These are phyloP conservation scores for Lepidurus couesii DNA, from an alignment of 1,140 invertebrate genomes.

Conservation along the genomic window DNA sequence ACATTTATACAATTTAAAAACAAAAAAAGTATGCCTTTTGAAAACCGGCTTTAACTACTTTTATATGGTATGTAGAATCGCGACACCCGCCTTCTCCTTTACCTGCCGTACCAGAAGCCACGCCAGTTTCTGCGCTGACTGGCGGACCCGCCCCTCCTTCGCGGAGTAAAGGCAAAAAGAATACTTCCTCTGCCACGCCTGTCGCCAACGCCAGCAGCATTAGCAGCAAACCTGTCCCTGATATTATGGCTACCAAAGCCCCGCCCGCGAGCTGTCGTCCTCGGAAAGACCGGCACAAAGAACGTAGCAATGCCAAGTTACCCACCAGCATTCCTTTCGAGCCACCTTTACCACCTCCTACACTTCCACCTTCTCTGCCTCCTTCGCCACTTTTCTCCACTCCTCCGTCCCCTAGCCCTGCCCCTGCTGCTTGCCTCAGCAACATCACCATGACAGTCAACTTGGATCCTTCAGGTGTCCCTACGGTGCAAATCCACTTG, in stretches of 20 bases:
- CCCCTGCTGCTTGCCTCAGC: conserved; percentile 21
- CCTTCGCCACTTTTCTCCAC: not conserved
- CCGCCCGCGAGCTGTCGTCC: conserved; percentile 9
- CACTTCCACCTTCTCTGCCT: conserved; percentile 27
- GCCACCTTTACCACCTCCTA: conserved; percentile 29
- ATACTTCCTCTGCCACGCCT: not conserved
- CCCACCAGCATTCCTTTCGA: conserved; percentile 23
- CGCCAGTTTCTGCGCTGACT: conserved; percentile 5
- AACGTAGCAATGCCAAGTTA: conserved; percentile 15
- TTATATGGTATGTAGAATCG: conserved; percentile 11
- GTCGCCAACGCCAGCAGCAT: not conserved
- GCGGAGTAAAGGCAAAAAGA: conserved; percentile 10
- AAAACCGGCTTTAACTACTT: too few relatives aligned
- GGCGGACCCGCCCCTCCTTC: not conserved
- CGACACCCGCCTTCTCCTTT: conserved; percentile 24
- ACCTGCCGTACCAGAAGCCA: conserved; percentile 12
- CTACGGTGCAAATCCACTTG: conserved; percentile 36
- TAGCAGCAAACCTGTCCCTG: conserved; percentile 18
- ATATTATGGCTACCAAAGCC: conserved; percentile 13
- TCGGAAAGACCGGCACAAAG: conserved; percentile 8
- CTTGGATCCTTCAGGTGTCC: conserved; percentile 33
- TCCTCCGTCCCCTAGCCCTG: conserved; percentile 19
- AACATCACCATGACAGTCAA: conserved; percentile 34
- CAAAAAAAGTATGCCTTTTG: not conserved
- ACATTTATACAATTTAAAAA: not conserved